A percentile compares a stretch with the other conserved stretches of the same genome.
Evolutionary conservation across 2,113 vertebrate species (phyloP).

Genomic region (Chroicocephalus ridibundus): DNA sequence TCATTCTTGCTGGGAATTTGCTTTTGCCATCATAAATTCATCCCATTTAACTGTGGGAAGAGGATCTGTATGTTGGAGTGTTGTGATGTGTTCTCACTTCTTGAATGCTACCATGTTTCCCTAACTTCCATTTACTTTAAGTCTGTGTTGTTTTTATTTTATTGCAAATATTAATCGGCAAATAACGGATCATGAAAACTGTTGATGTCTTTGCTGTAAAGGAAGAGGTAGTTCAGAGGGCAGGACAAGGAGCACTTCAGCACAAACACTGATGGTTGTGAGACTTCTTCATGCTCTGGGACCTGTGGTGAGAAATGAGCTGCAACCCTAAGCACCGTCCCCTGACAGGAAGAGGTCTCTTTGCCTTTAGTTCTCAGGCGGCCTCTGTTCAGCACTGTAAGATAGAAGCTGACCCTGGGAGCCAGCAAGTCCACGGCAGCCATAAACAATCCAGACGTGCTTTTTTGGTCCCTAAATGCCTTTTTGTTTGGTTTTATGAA

Average conservation of each 20-base stretch:
- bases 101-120: background rate
- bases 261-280: background rate
- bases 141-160: slow-evolving; percentile 41
- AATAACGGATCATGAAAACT: background rate
- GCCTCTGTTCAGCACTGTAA: background rate
- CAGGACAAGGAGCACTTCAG: background rate
- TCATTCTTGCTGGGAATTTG: slow-evolving; percentile 45
- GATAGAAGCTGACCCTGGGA: background rate
- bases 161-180: background rate
- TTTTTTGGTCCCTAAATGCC: background rate
- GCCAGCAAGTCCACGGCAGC: background rate
- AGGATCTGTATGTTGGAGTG: slow-evolving; percentile 33
- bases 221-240: background rate
- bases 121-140: slow-evolving; percentile 42
- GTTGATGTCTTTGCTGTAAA: slow-evolving; percentile 21
- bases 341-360: background rate
- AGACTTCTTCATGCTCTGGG: background rate
- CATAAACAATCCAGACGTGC: background rate
- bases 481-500: background rate
- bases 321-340: background rate
- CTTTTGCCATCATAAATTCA: slow-evolving; percentile 46
- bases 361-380: background rate
- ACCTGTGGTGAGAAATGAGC: background rate
- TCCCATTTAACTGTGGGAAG: slow-evolving; percentile 54
- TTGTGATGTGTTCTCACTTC: slow-evolving; percentile 44